Base-by-base conservation (phyloP, 2,888 invertebrate genomes). In the Podabrus alpinus region DNA sequence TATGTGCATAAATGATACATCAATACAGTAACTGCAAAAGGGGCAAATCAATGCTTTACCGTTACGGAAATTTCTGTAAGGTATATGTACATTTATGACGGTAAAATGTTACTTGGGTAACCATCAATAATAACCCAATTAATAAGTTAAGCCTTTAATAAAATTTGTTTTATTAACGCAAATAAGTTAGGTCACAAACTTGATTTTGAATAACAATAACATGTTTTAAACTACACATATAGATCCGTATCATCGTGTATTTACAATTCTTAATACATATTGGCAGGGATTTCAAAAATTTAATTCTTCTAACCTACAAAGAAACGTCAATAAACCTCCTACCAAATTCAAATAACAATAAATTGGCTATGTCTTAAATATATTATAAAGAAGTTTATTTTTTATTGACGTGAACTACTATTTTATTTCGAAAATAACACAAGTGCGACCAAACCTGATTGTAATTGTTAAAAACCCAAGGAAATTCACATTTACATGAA, bases 121-220 rank as follows among this genome's bases (percentile, higher is more conserved):
- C n/a, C 45, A 45, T n/a, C 45, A 45, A 45, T n/a, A 45, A 45
- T 45, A 45, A 45, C 13, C 45, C 45, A 45, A 45, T 45, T 45
- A 45, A 19, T 19, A 64, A 19, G 13, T 64, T 64, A 64, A 19
- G 62, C 62, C 21, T 71, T 84, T 87, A 86, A 84, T 87, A 87
- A 87, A 87, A 87, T 85, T 86, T 82, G 84, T 78, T 87, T 87
- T 86, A 86, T 86, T 86, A 87, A 87, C 87, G 87, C 85, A 87
- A 87, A 87, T 87, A 87, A 87, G 87, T 87, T 87, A 87, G 86
- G 86, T 87, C 87, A 87, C 87, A 87, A 64, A 87, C 85, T 86
- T 84, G 79, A 80, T 85, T 83, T 85, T 83, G 85, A 85, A 86
- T 87, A 87, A 87, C 87, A 87, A 86, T 86, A 87, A 87, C 86